Conservation (phyloP, 2,797 vertebrate genomes). For the Phataginus tricuspis region DNA sequence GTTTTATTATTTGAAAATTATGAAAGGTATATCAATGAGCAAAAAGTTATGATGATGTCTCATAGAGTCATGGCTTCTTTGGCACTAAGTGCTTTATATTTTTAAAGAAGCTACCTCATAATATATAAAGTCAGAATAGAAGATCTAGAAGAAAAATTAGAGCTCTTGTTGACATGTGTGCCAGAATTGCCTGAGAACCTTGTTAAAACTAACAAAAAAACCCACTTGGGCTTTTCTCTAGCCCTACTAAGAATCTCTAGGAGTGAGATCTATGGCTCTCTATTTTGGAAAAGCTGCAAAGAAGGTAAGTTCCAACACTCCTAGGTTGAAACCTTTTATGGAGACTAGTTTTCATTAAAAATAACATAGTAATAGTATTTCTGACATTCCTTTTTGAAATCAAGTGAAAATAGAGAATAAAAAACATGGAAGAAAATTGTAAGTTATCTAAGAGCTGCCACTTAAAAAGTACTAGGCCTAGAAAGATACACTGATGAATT, state of each 20-base stretch:
- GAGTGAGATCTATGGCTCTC: background rate
- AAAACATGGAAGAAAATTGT: background rate
- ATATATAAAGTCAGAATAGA: background rate
- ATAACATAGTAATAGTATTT: background rate
- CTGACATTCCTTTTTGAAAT: background rate
- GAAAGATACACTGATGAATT: background rate
- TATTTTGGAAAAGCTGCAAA: background rate
- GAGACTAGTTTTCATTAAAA: background rate
- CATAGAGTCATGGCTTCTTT: background rate
- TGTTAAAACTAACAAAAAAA: background rate
- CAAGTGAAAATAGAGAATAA: background rate
- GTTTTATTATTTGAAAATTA: background rate
- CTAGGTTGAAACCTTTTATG: background rate
- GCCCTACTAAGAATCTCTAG: background rate
- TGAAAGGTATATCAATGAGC: background rate
- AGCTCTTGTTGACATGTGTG: background rate
- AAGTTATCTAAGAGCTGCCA: background rate
- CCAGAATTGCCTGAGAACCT: background rate
- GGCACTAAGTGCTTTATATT: background rate
- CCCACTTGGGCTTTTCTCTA: background rate
- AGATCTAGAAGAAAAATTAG: background rate
- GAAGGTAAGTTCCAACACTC: background rate
- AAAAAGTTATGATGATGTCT: background rate
- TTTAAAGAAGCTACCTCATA: background rate
- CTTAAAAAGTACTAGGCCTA: background rate